Evolutionary conservation across 2,113 vertebrate species (phyloP), one percentile per base, ranked within the genome.

Genomic region (Progne subis): DNA sequence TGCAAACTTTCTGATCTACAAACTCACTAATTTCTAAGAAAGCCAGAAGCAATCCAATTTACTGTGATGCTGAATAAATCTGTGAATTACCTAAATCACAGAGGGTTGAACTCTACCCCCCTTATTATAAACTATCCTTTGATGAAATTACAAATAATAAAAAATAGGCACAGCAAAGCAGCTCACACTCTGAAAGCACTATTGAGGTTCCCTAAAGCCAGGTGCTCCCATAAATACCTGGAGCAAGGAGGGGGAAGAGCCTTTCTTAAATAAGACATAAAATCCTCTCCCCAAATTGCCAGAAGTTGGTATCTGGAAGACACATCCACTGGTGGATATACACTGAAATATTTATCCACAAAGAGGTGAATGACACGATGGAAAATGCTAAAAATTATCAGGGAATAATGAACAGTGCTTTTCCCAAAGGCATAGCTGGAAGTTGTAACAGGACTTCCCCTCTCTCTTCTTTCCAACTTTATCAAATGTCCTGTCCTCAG

Each of bases 1-100:
- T 65, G 82, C 90, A 97, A 96, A 96, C 96, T 95, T 97, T 93
- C 97, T 96, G 57, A 95, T 95, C 92, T 95, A 95, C 93, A 93
- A 95, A 97, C 83, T 94, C 82, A 55, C 88, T 96, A 53, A 95
- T 96, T 94, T 86, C 95, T 90, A 86, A 95, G 88, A 80, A 92
- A 93, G 84, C 52, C 86, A 94, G 93, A 91, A 96, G 88, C 89
- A 96, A 97, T 92, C 95, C 84, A 92, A 80, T 86, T 59, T 29
- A 44, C 79, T 88, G 69, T 77, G 89, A 81, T 93, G 85, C 46
- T 88, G 37, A 37, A 13, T 39, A 67, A 26, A n/a, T 44, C 83
- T 89, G 76, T 63, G 78, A 88, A 76, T 74, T 49, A 52, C 37
- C 71, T 63, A 59, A 90, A 74, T 56, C 72, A 84, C 2, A 0